Evolutionary conservation across 1,140 invertebrate genomes (phyloP).

Genomic region (Ericerus pela): DNA sequence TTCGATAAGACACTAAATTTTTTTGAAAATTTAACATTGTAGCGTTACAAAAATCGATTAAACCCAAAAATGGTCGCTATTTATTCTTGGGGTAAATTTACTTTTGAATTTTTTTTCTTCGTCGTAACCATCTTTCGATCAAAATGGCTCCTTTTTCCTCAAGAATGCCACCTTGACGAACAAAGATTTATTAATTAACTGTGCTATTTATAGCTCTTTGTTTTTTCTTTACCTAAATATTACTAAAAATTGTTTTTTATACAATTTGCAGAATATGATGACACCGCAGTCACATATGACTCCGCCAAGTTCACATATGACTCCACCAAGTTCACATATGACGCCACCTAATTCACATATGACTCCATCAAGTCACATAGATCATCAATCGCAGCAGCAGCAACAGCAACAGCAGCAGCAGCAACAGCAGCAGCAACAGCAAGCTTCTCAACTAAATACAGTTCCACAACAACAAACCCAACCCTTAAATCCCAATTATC

Average conservation of each 20-base stretch:
- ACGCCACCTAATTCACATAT: not conserved
- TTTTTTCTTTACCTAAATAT: not conserved
- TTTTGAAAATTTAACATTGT: too few relatives aligned
- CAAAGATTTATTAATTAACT: not conserved
- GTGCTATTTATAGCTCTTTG: not conserved
- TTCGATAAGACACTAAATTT: too few relatives aligned
- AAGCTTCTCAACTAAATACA: not conserved
- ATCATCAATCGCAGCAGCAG: not conserved
- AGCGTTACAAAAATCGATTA: too few relatives aligned
- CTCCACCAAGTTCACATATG: too few relatives aligned
- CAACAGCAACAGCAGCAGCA: constrained; percentile 2
- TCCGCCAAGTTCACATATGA: too few relatives aligned
- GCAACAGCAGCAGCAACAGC: not conserved
- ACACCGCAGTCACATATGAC: not conserved
- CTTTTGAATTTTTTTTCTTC: too few relatives aligned
- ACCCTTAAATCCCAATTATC: constrained; percentile 1
- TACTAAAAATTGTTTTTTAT: too few relatives aligned
- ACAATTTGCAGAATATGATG: not conserved
- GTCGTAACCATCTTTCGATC: too few relatives aligned
- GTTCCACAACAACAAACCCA: not conserved
- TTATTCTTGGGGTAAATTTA: too few relatives aligned
- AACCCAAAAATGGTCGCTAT: too few relatives aligned
- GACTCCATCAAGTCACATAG: not conserved
- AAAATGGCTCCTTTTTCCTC: too few relatives aligned
- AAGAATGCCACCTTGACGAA: too few relatives aligned